A percentile compares a stretch with the other conserved stretches of the same genome.
Evolutionary conservation across 2,888 invertebrate species (phyloP).

Genomic region (Agrilus biguttatus): DNA sequence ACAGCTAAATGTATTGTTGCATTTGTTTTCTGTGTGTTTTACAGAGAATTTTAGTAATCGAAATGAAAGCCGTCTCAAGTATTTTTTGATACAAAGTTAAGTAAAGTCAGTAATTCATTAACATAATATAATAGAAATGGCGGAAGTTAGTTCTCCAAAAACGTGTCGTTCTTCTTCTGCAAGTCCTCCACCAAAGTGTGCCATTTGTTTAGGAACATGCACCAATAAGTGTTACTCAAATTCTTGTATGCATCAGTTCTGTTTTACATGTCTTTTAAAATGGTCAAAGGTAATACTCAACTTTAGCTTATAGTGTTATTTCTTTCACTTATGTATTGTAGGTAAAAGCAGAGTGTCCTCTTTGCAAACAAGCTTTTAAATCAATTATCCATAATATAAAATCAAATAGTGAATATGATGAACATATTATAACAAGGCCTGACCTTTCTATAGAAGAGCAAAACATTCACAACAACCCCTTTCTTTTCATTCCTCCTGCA

Average conservation of each 20-base stretch:
- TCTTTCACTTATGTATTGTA: slow-evolving; percentile 26
- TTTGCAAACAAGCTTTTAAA: slow-evolving; percentile 85
- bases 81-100: no score
- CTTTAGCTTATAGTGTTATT: neutral
- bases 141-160: slow-evolving; percentile 7
- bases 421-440: slow-evolving; percentile 42
- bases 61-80: no score
- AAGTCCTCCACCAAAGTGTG: slow-evolving; percentile 72
- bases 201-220: slow-evolving; percentile 79
- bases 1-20: no score
- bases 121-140: neutral
- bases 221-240: slow-evolving; percentile 84
- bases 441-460: slow-evolving; percentile 18
- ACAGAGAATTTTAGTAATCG: no score
- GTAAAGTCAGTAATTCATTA: no score
- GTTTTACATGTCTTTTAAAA: slow-evolving; percentile 80
- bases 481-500: slow-evolving; percentile 18
- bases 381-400: slow-evolving; percentile 87
- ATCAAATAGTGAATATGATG: slow-evolving; percentile 76
- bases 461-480: slow-evolving; percentile 18
- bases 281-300: slow-evolving; percentile 67
- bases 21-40: no score
- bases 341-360: slow-evolving; percentile 86
- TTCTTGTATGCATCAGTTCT: slow-evolving; percentile 87
- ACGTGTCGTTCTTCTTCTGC: slow-evolving; percentile 11